Evolutionary conservation across 2,797 vertebrate species (phyloP), one percentile per base, ranked within the genome.

Genomic region (Myotis pilosus): DNA sequence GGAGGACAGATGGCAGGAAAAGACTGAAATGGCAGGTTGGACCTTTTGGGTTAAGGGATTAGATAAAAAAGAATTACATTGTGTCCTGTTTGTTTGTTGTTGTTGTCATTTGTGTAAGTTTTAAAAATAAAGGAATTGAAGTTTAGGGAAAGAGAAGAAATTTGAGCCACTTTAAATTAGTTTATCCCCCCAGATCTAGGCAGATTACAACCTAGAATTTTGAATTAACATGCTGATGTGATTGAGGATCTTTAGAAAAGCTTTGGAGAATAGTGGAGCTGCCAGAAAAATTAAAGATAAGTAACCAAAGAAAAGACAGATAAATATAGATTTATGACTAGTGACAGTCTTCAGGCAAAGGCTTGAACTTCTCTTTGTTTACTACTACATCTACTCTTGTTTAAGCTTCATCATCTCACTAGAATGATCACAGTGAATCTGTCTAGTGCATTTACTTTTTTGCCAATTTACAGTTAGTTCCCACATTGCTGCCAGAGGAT

Each of bases 171-270:
- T 92, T 92, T 79, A 30, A 86, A 78, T 85, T 68, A 79, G 41
- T 71, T 79, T 82, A 47, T 3, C 66, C 38, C 23, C n/a, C 69
- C 60, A 74, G 62, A 68, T 66, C 38, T 47, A 57, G 30, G n/a
- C 47, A 75, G 47, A 68, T 82, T 82, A 55, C 3, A 82, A 9
- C 8, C 51, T 62, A 49, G 74, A 86, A 64, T 82, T 44, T 81
- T 47, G 38, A 82, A 49, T 82, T 47, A 87, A 71, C 25, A 25
- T 51, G 25, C 41, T 79, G 23, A 75, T 33, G 44, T 75, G 57
- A 82, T 71, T 79, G 74, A 92, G 28, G 51, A 79, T 92, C 74
- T 80, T 79, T 38, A 62, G 83, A 79, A 78, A 79, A 79, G 47
- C 60, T 92, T 92, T 41, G n/a, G 30, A 62, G 51, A 92, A 62